Evolutionary conservation across 2,888 invertebrate species (phyloP).

Genomic region (Campopleginae sp.): DNA sequence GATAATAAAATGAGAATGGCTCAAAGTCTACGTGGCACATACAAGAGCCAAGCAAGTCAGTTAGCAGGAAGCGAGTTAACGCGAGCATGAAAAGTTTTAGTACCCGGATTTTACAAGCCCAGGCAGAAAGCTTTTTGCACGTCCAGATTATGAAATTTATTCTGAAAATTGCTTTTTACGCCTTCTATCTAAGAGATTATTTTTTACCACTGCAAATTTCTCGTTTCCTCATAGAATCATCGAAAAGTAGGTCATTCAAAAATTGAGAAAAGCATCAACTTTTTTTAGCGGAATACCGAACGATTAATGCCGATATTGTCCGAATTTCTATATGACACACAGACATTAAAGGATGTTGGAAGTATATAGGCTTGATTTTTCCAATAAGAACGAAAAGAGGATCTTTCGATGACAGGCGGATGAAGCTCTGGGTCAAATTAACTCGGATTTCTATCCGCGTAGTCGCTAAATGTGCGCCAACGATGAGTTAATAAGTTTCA

Average conservation of each 20-base stretch:
- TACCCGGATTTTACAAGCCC: slow-evolving; percentile 32
- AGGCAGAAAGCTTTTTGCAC: slow-evolving; percentile 27
- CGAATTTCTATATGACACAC: no score
- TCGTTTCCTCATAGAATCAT: no score
- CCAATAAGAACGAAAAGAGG: no score
- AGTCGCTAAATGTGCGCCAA: not conserved
- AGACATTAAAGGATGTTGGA: no score
- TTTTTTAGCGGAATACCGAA: no score
- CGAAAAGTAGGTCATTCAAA: no score
- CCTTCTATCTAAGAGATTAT: not conserved
- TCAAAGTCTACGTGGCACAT: slow-evolving; percentile 43
- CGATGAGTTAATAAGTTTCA: not conserved
- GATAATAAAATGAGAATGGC: slow-evolving; percentile 63
- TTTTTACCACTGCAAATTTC: not conserved
- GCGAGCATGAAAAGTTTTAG: slow-evolving; percentile 43
- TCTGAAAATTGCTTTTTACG: slow-evolving; percentile 4
- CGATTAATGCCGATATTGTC: no score
- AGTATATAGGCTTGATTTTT: no score
- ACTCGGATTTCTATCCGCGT: no score
- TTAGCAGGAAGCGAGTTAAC: slow-evolving; percentile 47
- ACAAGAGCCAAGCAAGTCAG: slow-evolving; percentile 13
- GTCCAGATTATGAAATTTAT: slow-evolving; percentile 43
- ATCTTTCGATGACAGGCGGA: no score
- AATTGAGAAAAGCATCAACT: no score
- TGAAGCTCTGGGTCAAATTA: no score